Percentiles rank a stretch among this genome's conserved stretches.
Evolutionary conservation across 2,113 vertebrate species (phyloP).

Genomic region (Vidua chalybeata): DNA sequence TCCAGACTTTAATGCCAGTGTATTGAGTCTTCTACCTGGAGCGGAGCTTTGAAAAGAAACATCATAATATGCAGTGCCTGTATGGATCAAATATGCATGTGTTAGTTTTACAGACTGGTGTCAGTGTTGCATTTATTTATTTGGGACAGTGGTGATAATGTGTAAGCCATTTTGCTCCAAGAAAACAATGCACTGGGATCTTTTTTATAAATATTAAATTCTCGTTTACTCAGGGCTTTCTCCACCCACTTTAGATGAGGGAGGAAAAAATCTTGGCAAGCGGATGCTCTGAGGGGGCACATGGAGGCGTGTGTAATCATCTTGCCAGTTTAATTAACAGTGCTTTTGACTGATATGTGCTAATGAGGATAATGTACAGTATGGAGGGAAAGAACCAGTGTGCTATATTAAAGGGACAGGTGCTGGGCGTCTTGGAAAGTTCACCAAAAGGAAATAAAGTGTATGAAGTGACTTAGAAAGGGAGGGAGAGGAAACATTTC

Average conservation of each 20-base stretch:
- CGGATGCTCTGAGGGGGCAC: slow-evolving; percentile 53
- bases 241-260: slow-evolving; percentile 56
- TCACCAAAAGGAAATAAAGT: slow-evolving; percentile 36
- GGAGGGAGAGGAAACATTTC: neutral
- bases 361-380: slow-evolving; percentile 75
- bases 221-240: slow-evolving; percentile 55
- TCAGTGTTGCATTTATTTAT: slow-evolving; percentile 53
- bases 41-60: slow-evolving; percentile 49
- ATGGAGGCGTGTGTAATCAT: slow-evolving; percentile 62
- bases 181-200: slow-evolving; percentile 45
- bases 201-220: slow-evolving; percentile 47
- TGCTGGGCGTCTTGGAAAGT: slow-evolving; percentile 64
- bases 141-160: slow-evolving; percentile 44
- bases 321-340: slow-evolving; percentile 57
- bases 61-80: slow-evolving; percentile 10
- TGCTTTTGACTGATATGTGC: slow-evolving; percentile 67
- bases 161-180: slow-evolving; percentile 15
- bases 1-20: slow-evolving; percentile 27
- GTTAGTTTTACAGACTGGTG: slow-evolving; percentile 66
- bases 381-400: slow-evolving; percentile 63
- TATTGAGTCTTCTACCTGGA: slow-evolving; percentile 53
- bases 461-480: neutral
- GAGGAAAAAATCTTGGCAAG: slow-evolving; percentile 67
- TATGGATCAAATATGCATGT: slow-evolving; percentile 55
- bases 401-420: slow-evolving; percentile 71